Evolutionary conservation across 1,140 invertebrate genomes (phyloP).

Genomic region (Trichonephila inaurata): DNA sequence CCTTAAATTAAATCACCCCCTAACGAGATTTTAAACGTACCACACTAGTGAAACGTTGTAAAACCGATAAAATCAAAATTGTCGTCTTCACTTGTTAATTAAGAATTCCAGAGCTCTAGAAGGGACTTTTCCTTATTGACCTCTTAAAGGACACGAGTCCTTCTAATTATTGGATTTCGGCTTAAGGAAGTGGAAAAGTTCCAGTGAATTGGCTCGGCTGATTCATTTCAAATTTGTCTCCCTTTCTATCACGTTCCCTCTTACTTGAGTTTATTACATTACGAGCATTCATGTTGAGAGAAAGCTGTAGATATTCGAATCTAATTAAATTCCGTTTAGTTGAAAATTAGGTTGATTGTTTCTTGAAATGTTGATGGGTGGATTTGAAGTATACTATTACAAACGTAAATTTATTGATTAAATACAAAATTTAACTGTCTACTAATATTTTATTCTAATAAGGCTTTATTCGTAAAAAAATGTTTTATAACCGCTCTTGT

Average conservation of each 20-base stretch:
- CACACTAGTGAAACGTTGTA: neutral
- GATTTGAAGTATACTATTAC: no score
- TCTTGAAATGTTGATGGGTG: no score
- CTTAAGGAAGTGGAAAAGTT: neutral
- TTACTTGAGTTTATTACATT: neutral
- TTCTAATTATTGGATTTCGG: neutral
- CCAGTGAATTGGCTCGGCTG: neutral
- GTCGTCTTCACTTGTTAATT: neutral
- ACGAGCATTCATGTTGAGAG: neutral
- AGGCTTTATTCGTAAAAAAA: no score
- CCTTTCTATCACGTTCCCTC: neutral
- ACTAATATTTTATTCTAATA: no score
- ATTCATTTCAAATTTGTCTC: neutral
- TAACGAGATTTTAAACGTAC: slow-evolving; percentile 18
- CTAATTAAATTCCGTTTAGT: no score
- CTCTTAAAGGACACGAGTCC: neutral
- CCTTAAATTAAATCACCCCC: slow-evolving; percentile 29
- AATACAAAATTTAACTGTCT: no score
- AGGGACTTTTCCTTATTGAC: neutral
- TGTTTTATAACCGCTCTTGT: no score
- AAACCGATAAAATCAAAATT: neutral
- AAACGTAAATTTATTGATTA: no score
- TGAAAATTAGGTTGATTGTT: no score
- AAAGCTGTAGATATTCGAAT: no score
- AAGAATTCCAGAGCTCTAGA: neutral